These are phyloP conservation scores for Euura lappo DNA, from an alignment of 1,140 invertebrate species.

Conservation along the genomic window DNA sequence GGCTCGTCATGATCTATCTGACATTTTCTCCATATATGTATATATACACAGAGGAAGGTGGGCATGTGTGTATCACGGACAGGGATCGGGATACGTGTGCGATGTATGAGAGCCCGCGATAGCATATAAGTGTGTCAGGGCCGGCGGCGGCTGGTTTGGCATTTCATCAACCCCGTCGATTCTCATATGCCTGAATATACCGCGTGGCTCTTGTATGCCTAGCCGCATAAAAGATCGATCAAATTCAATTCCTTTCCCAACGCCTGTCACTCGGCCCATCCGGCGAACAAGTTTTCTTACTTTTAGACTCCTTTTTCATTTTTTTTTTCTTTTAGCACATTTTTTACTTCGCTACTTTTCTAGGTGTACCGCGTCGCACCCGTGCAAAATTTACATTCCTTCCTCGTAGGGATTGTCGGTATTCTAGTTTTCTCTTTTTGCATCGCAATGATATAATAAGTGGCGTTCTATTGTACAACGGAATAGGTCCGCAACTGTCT, in stretches of 20 bases:
- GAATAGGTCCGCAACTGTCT: no score
- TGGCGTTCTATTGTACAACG: no score
- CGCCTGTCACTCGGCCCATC: slow-evolving; percentile 6
- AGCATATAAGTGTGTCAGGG: slow-evolving; percentile 6
- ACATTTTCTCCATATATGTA: slow-evolving; percentile 6
- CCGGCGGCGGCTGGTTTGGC: background rate
- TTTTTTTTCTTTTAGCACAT: background rate
- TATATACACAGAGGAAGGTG: background rate
- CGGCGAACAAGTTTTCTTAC: slow-evolving; percentile 6
- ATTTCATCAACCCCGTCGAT: slow-evolving; percentile 6
- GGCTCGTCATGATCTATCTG: slow-evolving; percentile 21
- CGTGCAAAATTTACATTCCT: background rate
- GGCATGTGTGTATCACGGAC: background rate
- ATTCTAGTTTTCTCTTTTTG: no score
- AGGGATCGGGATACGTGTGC: no score
- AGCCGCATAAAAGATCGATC: background rate
- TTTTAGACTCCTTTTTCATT: slow-evolving; percentile 7
- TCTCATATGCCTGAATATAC: slow-evolving; percentile 2
- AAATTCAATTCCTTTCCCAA: slow-evolving; percentile 4
- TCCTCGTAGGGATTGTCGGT: background rate
- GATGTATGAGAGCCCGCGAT: background rate
- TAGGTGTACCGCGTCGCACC: no score
- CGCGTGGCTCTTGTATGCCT: background rate
- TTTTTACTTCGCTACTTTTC: background rate
- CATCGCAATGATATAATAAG: no score